These are phyloP conservation scores for Lottia gigantea DNA, from an alignment of 2,888 invertebrate species.

Conservation along the genomic window DNA sequence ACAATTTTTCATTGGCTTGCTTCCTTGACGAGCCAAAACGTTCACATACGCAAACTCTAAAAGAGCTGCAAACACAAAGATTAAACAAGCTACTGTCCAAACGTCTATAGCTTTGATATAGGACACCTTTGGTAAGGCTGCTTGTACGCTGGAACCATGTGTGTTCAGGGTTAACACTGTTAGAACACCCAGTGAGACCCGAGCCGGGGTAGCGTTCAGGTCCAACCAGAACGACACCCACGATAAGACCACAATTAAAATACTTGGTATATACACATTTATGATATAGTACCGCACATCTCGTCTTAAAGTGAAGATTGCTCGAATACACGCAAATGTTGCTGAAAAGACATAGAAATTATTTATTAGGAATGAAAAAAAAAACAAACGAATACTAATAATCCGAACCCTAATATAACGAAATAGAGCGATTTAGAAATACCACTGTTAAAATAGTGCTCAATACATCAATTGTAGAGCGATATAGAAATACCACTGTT, in stretches of 20 bases:
- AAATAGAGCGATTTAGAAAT: no score
- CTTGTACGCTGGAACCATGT: conserved; percentile 91
- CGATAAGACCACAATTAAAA: conserved; percentile 93
- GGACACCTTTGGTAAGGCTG: conserved; percentile 88
- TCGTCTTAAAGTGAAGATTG: conserved; percentile 85
- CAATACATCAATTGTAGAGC: no score
- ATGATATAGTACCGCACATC: conserved; percentile 89
- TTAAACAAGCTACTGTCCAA: conserved; percentile 35
- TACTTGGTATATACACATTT: conserved; percentile 92
- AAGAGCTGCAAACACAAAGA: conserved; percentile 36
- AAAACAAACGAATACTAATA: no score
- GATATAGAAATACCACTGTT: no score
- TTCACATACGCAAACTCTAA: conserved; percentile 42
- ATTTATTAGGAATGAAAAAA: background rate
- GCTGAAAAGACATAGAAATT: conserved; percentile 21
- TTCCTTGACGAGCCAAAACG: conserved; percentile 34
- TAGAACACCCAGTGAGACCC: conserved; percentile 87
- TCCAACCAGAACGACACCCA: conserved; percentile 97
- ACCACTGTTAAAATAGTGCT: no score
- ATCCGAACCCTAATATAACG: no score
- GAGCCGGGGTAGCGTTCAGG: conserved; percentile 85
- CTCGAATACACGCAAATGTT: conserved; percentile 77
- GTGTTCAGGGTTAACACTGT: conserved; percentile 81
- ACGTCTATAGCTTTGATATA: conserved; percentile 90
- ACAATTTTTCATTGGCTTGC: conserved; percentile 19